phyloP scores from a whole-genome alignment of 1,140 invertebrate species.

The Oryctes rhinoceros region DNA sequence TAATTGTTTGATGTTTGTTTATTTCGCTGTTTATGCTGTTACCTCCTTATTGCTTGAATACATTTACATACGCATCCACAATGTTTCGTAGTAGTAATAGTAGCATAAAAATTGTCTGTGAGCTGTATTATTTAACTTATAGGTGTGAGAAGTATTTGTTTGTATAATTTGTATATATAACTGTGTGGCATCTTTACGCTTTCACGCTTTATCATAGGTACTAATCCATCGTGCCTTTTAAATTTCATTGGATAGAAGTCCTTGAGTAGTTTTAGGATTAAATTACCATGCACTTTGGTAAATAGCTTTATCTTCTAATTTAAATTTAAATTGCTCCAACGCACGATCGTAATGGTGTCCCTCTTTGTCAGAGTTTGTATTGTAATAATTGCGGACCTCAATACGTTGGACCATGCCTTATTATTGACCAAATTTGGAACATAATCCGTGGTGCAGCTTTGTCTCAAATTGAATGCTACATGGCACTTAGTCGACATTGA shows the following conservation, averaged over 20 bases:
- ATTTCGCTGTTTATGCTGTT: not conserved
- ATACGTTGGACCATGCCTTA: no score
- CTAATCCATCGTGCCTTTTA: not conserved
- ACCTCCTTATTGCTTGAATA: constrained; percentile 3
- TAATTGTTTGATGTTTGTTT: constrained; percentile 1
- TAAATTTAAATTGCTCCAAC: no score
- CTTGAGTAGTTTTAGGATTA: not conserved
- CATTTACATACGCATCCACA: not conserved
- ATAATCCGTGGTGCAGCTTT: no score
- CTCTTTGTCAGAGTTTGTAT: no score
- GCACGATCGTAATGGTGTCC: no score
- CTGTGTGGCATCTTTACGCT: not conserved
- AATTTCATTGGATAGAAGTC: not conserved
- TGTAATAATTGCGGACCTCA: no score
- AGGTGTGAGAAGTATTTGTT: constrained; percentile 5
- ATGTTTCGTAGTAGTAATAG: not conserved
- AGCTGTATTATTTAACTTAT: not conserved
- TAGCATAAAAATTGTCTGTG: not conserved
- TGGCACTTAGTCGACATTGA: no score
- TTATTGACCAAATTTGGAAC: no score
- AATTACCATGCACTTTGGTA: not conserved
- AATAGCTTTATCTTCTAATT: no score
- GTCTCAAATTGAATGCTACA: no score
- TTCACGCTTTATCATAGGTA: not conserved
- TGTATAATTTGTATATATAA: constrained; percentile 4